Evolutionary conservation across 2,797 vertebrate species (phyloP).

Genomic region (Crocodylus rhombifer): DNA sequence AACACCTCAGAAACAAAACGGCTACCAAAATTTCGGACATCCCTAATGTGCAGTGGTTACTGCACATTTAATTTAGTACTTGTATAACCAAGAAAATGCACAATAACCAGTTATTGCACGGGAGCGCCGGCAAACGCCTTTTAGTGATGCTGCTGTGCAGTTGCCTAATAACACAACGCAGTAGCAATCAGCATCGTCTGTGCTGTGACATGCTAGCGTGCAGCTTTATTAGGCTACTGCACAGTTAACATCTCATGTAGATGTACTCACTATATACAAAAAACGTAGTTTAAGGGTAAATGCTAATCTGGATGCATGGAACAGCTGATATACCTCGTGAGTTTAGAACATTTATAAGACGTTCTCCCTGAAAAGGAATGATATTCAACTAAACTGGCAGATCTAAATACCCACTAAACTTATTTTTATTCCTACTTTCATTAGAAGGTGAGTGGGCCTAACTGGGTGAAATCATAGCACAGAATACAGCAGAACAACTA

Average conservation of each 20-base stretch:
- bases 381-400: neutral
- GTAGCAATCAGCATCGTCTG: no score
- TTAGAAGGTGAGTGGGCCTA: neutral
- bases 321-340: neutral
- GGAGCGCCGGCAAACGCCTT: no score
- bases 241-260: no score
- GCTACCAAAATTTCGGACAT: no score
- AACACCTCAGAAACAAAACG: neutral
- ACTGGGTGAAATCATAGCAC: neutral
- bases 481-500: neutral
- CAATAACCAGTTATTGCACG: no score
- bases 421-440: neutral
- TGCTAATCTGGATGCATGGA: neutral
- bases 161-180: no score
- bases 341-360: slow-evolving; percentile 8
- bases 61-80: no score
- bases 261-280: neutral
- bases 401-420: neutral
- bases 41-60: no score
- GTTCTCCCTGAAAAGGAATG: slow-evolving; percentile 8
- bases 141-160: no score
- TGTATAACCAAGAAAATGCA: no score
- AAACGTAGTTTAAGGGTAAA: neutral
- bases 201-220: no score
- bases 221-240: no score